Evolutionary conservation across 92 coral and sea anemone species (phyloP), one percentile per base, ranked within the genome.

Genomic region (Phenganax marumi): DNA sequence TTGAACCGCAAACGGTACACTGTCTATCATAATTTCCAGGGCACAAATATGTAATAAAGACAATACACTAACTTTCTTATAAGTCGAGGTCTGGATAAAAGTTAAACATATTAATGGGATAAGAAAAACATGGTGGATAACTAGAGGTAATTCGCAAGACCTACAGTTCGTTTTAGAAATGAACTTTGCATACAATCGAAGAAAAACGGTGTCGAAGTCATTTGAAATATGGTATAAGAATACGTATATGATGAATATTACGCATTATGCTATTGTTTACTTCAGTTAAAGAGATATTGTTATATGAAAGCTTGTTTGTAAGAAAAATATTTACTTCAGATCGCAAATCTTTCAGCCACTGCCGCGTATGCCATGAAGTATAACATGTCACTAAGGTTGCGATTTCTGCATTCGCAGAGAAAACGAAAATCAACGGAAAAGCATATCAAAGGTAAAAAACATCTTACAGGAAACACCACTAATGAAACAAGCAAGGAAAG

Each of bases 401-500:
- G 10, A 19, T 72, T 19, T 19, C 47, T 9, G 14, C 11, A 49
- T 48, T 72, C 1, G 47, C 26, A 72, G 77, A 55, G 8, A 0
- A 60, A 63, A 47, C 18, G 83, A 63, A 58, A 61, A 16, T 60
- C 60, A 13, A 78, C 73, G 0, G 58, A 78, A 49, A 73, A 78
- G 7, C 73, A 78, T 53, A 60, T 78, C 17, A 78, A 78, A 78
- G 73, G 83, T 49, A 16, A 18, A 61, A 0, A 18, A 48, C 47
- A 12, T 55, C 14, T n/a, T 23, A 53, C 16, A 7, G 12, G 18
- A 19, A 10, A 21, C 5, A 18, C 39, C 1, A 12, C 51, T 52
- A 74, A 11, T 7, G 49, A 74, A 74, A 74, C 58, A 74, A 17
- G 14, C 17, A 72, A 14, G 52, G 77, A 50, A 48, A 9, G 77